Evolutionary conservation across 1,140 invertebrate genomes (phyloP).

Genomic region (Eriosoma lanigerum): DNA sequence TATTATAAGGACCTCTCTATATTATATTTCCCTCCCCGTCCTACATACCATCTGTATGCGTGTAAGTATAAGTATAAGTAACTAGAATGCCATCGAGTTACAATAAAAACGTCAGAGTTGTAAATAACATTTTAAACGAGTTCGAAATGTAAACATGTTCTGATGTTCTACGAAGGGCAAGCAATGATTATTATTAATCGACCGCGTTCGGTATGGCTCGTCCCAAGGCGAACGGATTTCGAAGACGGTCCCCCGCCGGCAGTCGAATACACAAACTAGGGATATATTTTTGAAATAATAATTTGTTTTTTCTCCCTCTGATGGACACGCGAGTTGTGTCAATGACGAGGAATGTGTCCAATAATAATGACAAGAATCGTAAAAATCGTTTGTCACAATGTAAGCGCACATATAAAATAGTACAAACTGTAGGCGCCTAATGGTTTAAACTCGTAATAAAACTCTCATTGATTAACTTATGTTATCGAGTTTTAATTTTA

Average conservation of each 20-base stretch:
- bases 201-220: background rate
- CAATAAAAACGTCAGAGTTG: conserved; percentile 37
- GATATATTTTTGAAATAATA: background rate
- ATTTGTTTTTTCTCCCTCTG: background rate
- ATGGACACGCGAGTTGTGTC: background rate
- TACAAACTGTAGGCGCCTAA: too few species aligned
- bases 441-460: too few species aligned
- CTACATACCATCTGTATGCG: too few species aligned
- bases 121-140: conserved; percentile 36
- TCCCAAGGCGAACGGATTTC: background rate
- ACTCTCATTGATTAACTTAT: too few species aligned
- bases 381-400: background rate
- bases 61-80: background rate
- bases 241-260: conserved; percentile 3
- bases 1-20: background rate
- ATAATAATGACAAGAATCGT: background rate
- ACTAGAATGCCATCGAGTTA: conserved; percentile 13
- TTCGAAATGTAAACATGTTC: conserved; percentile 42
- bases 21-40: too few species aligned
- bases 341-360: background rate
- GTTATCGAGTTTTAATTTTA: too few species aligned
- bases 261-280: conserved; percentile 19
- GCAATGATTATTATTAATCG: conserved; percentile 45
- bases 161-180: background rate
- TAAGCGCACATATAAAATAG: background rate